Conservation (phyloP, 1,140 invertebrate genomes). For the Euborellia annulipes region DNA sequence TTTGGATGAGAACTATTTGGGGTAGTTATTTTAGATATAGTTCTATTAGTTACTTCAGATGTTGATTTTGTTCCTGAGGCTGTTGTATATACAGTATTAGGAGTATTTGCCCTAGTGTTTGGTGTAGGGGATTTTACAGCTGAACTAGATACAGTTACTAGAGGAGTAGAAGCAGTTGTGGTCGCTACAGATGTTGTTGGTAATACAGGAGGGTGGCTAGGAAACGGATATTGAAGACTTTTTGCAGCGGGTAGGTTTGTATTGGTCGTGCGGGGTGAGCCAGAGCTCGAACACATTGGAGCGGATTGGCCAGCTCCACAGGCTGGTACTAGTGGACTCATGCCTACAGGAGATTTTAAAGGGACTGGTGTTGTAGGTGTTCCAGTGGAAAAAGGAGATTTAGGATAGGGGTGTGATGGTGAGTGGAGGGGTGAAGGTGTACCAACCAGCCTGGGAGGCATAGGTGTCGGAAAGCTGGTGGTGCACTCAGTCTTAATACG, state of each 20-base stretch:
- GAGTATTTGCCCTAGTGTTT: constrained; percentile 2
- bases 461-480: not conserved
- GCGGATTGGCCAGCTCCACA: constrained; percentile 9
- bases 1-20: no score
- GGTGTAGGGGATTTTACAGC: not conserved
- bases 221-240: constrained; percentile 65
- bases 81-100: not conserved
- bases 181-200: constrained; percentile 20
- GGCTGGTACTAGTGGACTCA: not conserved
- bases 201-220: constrained; percentile 49
- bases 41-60: constrained; percentile 1
- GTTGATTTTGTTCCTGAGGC: constrained; percentile 4
- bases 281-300: constrained; percentile 13
- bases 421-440: constrained; percentile 7
- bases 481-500: constrained; percentile 4
- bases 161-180: constrained; percentile 13
- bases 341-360: not conserved
- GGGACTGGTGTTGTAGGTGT: constrained; percentile 1
- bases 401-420: constrained; percentile 3
- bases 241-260: constrained; percentile 24
- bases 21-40: not conserved
- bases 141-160: constrained; percentile 6
- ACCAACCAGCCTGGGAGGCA: constrained; percentile 2
- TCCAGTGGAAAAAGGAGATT: constrained; percentile 6
- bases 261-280: constrained; percentile 15